Evolutionary conservation across 64 coral and sea anemone species (phyloP), one percentile per base, ranked within the genome.

Genomic region (Stylophora pistillata): DNA sequence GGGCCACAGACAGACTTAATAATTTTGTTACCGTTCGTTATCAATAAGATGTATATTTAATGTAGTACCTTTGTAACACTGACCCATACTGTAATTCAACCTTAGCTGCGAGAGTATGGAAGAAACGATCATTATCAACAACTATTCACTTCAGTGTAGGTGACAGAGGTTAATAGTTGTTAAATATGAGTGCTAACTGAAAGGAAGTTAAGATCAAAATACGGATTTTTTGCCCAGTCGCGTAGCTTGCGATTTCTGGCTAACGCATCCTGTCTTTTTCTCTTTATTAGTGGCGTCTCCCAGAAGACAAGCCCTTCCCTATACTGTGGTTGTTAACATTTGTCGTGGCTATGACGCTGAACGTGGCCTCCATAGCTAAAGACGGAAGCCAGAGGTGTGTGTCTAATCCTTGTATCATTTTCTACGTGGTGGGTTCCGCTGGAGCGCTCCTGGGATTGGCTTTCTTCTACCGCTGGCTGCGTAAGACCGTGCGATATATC

Each of bases 251-350:
- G 0, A 76, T 32, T 14, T 73, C 37, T 30, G 4, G 5, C 28
- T 58, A 74, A 80, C 71, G 28, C 34, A n/a, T 34, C 34, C 2
- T 28, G 54, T 17, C 41, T 59, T 64, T 14, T 78, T 89, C 33
- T 30, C 10, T 92, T 94, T 23, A 47, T 47, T 17, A 98, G 96
- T 98, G 96, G 96, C 89, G 96, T 23, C 85, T 91, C 32, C 96
- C 93, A 7, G 96, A 95, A 47, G 89, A 94, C 55, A 98, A 98
- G 72, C 96, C 96, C 9, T 89, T 88, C 25, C 93, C 96, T 15
- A 89, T 98, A 61, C 82, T 98, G 1, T 98, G 96, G 96, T 76
- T 98, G n/a, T 53, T 94, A 10, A 95, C 96, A 0, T 98, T 95
- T 31, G 72, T 98, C 1, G 79, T 94, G 9, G 93, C 93, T 21